Evolutionary conservation across 2,888 invertebrate genomes (phyloP), one percentile per base, ranked within the genome.

Genomic region (Corythucha ciliata): DNA sequence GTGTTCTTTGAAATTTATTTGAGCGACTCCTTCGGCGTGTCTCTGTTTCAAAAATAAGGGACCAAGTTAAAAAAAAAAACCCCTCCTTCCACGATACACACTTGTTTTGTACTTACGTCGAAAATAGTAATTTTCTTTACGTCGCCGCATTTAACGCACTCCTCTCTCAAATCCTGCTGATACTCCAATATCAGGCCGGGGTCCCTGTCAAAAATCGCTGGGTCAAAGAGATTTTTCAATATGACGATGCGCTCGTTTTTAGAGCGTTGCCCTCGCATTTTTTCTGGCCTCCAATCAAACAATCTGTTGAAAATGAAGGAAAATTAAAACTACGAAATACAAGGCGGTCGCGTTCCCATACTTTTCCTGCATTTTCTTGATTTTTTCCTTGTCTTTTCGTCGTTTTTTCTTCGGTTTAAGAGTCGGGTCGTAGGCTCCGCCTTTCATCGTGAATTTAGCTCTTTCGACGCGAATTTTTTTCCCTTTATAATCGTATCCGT

Each of bases 251-350:
- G 80, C 67, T 98, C 97, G 67, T 88, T 81, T 66, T 89, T 91
- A 0, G 81, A 77, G 45, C 92, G 76, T 63, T 89, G 87, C 1
- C 89, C 90, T 26, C 82, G 72, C 66, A 88, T 75, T 67, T 88
- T 89, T 62, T 97, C 96, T 0, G 96, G 94, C 54, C 89, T 75
- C 98, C 98, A 98, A 67, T 92, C 94, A 67, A 98, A 89, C 42
- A 96, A 71, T 65, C 83, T 83, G 61, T 14, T 63, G 62, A 53
- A 42, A 18, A 46, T 10, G 34, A 24, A 33, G n/a, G n/a, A n/a
- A n/a, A n/a, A 33, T 55, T 16, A 16, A 52, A 33, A 54, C 32
- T 42, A 24, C 29, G 4, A 46, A 48, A n/a, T 33, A 27, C 3
- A 52, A 39, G 12, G 55, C 34, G 52, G 54, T 34, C 2, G 44